Evolutionary conservation across 2,797 vertebrate genomes (phyloP).

Genomic region (Lagodon rhomboides): DNA sequence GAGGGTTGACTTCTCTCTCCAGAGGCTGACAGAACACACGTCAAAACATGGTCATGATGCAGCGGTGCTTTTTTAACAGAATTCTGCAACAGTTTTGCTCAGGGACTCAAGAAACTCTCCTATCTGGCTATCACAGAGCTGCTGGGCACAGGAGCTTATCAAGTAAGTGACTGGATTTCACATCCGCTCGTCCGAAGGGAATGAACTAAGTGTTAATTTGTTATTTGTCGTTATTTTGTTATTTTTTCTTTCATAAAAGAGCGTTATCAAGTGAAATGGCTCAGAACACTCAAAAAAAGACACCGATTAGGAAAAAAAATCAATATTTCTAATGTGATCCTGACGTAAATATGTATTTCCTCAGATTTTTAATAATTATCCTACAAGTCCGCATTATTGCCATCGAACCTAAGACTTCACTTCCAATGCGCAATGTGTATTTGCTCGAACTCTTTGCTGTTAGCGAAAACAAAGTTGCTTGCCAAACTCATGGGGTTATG

Average conservation of each 20-base stretch:
- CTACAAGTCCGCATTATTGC: too few relatives aligned
- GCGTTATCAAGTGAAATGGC: too few relatives aligned
- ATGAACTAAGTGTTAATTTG: neutral
- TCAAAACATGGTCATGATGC: conserved; percentile 58
- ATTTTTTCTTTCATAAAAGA: neutral
- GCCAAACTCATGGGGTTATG: conserved; percentile 51
- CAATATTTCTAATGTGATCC: neutral
- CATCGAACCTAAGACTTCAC: neutral
- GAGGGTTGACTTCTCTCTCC: conserved; percentile 42
- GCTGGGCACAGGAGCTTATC: conserved; percentile 50
- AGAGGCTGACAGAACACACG: conserved; percentile 1
- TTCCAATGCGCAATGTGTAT: neutral
- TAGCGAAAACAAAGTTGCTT: conserved; percentile 25
- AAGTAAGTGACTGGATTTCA: conserved; percentile 52
- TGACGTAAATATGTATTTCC: too few relatives aligned
- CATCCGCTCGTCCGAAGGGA: neutral
- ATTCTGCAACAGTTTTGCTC: conserved; percentile 35
- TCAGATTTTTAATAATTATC: neutral
- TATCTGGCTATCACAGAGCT: neutral
- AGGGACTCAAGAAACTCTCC: neutral
- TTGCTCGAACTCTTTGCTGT: conserved; percentile 1
- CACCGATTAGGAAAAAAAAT: rapidly evolving
- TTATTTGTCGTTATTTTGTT: neutral
- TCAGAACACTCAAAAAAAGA: too few relatives aligned
- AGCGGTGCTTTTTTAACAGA: conserved; percentile 41